Base-by-base conservation (phyloP, 2,888 invertebrate genomes). In the Maniola hyperantus region DNA sequence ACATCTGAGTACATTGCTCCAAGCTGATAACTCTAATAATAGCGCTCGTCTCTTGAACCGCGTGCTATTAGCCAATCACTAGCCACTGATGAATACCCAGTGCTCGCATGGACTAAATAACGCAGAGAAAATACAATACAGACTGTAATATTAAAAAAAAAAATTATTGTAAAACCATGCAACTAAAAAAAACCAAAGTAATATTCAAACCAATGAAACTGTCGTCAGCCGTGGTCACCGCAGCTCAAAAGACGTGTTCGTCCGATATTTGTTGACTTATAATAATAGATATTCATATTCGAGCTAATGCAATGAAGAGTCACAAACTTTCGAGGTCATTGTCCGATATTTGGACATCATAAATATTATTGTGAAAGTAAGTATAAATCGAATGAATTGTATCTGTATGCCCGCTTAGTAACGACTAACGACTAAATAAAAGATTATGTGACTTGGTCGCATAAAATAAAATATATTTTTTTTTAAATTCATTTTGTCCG, bases 11-110 rank as follows among this genome's bases (percentile, higher is more conserved):
- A 75, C 87, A 80, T 85, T 88, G 87, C 86, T 87, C 88, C 79
- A 77, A 69, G 75, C 80, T 89, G 89, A 90, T 90, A 89, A 89
- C 78, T 87, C 86, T 89, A 88, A 85, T 84, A 85, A 84, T 89
- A 88, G 81, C 80, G 82, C 79, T 81, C 74, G 79, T 79, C 81
- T 83, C 82, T 83, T 83, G 79, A 80, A 81, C 79, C 77, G 77
- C 72, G 76, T 71, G 75, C 71, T 76, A 73, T 74, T 76, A 77
- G 74, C 83, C 85, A 85, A 86, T 87, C 68, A 65, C 64, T 44
- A 60, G 36, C 50, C 54, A 66, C 67, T 65, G 55, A 66, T 42
- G 44, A 53, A 50, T 26, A 42, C 65, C 42, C 64, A 67, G 51
- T 66, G 68, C 44, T 48, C 46, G 39, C 61, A 54, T 46, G 7